Percentiles rank a stretch among this genome's conserved stretches.
These are phyloP conservation scores for Habroteleia sp. DNA, from an alignment of 2,888 invertebrate species.

Conservation along the genomic window DNA sequence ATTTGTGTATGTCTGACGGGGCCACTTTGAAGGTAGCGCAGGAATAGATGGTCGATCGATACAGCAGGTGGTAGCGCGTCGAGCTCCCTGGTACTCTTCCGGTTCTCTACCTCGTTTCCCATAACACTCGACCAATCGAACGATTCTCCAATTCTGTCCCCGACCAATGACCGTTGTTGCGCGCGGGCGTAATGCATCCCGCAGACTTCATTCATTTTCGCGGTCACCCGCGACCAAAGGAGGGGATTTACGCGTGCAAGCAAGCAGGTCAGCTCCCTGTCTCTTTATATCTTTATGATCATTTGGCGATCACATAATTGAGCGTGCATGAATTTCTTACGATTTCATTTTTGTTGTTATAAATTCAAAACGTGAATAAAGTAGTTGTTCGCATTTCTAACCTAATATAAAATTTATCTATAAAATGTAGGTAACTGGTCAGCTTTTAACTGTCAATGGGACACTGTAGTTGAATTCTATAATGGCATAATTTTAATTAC, in stretches of 20 bases:
- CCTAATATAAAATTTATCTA: no score
- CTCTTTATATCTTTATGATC: no score
- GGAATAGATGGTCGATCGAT: constrained; percentile 76
- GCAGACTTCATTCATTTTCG: constrained; percentile 55
- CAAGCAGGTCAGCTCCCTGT: constrained; percentile 29
- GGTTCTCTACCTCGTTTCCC: constrained; percentile 69
- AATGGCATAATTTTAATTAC: no score
- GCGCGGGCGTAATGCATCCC: constrained; percentile 34
- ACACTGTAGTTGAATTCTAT: no score
- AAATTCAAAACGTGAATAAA: no score
- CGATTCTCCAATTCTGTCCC: constrained; percentile 61
- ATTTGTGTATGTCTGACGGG: constrained; percentile 56
- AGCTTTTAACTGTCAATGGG: no score
- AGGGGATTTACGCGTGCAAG: neutral
- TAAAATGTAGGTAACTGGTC: no score
- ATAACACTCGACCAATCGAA: constrained; percentile 68
- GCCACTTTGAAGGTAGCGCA: constrained; percentile 61
- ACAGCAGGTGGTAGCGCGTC: constrained; percentile 78
- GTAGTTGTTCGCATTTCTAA: no score
- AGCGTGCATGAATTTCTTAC: no score
- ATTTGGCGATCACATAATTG: no score
- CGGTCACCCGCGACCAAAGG: constrained; percentile 27
- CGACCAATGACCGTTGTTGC: constrained; percentile 60
- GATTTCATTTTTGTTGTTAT: no score
- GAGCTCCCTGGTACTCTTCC: constrained; percentile 75